Percentiles rank a stretch among this genome's conserved stretches.
Conservation (phyloP, 2,113 vertebrate genomes). For the Panthera uncia region DNA sequence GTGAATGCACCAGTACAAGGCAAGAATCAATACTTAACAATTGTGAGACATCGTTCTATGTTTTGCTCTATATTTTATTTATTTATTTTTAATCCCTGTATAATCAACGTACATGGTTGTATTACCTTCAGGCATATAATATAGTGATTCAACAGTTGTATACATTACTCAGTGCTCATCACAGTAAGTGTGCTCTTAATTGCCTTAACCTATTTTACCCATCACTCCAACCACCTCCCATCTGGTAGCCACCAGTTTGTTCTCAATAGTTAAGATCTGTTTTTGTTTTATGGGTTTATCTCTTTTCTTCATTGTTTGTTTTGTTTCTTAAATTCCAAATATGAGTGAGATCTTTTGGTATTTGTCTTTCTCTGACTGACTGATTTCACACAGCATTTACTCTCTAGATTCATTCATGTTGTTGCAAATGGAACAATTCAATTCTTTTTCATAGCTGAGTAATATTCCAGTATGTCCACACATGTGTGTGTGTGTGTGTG, state of each 20-base stretch:
- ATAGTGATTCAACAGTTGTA: background rate
- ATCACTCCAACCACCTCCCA: background rate
- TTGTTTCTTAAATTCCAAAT: background rate
- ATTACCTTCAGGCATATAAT: background rate
- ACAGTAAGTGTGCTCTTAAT: background rate
- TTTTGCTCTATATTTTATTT: background rate
- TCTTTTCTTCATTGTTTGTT: background rate
- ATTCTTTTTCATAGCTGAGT: background rate
- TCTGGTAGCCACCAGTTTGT: background rate
- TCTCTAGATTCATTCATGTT: background rate
- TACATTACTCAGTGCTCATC: background rate
- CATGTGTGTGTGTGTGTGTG: background rate
- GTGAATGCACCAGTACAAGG: background rate
- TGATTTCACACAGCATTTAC: background rate
- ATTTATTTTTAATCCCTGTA: background rate
- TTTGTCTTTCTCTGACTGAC: background rate
- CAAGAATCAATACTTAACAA: background rate
- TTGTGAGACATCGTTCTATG: background rate
- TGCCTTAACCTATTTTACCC: background rate
- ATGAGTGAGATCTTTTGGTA: background rate
- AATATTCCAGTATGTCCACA: background rate
- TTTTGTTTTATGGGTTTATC: background rate
- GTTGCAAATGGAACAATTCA: background rate
- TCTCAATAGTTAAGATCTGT: background rate
- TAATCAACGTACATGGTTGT: background rate